Evolutionary conservation across 2,797 vertebrate species (phyloP), one percentile per base, ranked within the genome.

Genomic region (Trachurus trachurus): DNA sequence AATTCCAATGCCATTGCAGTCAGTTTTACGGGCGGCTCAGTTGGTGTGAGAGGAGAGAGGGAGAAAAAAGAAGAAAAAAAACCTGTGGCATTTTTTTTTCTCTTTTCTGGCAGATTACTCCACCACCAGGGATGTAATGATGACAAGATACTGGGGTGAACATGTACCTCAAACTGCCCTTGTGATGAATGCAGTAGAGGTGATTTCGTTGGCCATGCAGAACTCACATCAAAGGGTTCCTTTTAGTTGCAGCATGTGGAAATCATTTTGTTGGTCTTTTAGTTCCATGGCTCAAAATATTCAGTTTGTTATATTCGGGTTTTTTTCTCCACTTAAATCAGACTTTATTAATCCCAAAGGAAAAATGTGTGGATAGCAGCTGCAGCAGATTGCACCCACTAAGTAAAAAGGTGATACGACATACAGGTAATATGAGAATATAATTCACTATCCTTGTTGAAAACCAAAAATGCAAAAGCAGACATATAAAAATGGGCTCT

Each of bases 121-220:
- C 26, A 60, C 71, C 58, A 68, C 31, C 57, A 69, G 74, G 44
- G 52, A 67, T 66, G 54, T 74, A 60, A 76, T 64, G 66, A 67
- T 64, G 66, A 67, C 37, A 40, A 78, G 58, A 37, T 44, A 67
- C 47, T n/a, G 7, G 65, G 74, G 47, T 66, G 66, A 63, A 42
- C 49, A 5, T 76, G 70, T 9, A 45, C 61, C 49, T 77, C 56
- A 73, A 65, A 61, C 44, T 49, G 67, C 52, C 74, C 74, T 60
- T 78, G 70, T 69, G 80, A 88, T 78, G 76, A 66, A 71, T 66
- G 66, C 76, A 72, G 68, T 84, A 85, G 69, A 66, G 69, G 60
- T 88, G 72, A 87, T 91, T 85, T 87, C 63, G 63, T 81, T 70
- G 64, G 34, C 57, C 70, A 37, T 78, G 79, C 47, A 83, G 60